A percentile compares a stretch with the other conserved stretches of the same genome.
These are phyloP conservation scores for Epizoanthus rinbou DNA, from an alignment of 92 coral and sea anemone species.

Conservation along the genomic window DNA sequence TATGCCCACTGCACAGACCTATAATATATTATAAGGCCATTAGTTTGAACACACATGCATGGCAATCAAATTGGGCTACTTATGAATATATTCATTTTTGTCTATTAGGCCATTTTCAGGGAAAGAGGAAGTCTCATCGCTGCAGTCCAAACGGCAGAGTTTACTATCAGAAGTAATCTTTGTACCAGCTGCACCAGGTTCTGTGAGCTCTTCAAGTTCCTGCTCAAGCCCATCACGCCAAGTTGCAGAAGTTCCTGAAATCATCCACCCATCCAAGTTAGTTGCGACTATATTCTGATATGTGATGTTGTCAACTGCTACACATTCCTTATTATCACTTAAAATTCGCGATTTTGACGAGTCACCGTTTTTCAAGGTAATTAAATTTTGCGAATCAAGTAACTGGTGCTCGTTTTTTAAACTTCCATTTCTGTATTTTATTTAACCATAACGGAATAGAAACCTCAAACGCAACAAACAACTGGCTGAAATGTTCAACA, in stretches of 20 bases:
- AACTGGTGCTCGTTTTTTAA: too few species aligned
- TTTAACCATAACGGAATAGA: too few species aligned
- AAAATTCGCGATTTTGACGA: too few species aligned
- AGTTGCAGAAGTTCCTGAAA: slow-evolving; percentile 24
- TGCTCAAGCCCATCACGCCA: slow-evolving; percentile 55
- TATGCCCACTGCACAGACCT: too few species aligned
- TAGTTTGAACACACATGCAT: not conserved
- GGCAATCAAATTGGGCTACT: too few species aligned
- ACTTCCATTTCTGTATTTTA: too few species aligned
- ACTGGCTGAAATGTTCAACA: too few species aligned
- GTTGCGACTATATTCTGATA: not conserved
- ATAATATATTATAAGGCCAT: too few species aligned
- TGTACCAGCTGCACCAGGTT: slow-evolving; percentile 68
- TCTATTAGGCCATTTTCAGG: slow-evolving; percentile 83
- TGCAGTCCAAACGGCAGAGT: slow-evolving; percentile 80
- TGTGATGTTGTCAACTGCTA: not conserved
- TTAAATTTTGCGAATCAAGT: too few species aligned
- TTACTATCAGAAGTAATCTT: slow-evolving; percentile 93
- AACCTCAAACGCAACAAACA: too few species aligned
- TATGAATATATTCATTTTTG: not conserved
- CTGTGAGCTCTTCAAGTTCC: slow-evolving; percentile 34
- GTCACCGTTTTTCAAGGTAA: too few species aligned
- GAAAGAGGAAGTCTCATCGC: slow-evolving; percentile 81
- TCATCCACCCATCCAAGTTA: slow-evolving; percentile 9
- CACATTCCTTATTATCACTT: too few species aligned